phyloP scores from a whole-genome alignment of 2,888 invertebrate genomes.

The Chouioia cunea region DNA sequence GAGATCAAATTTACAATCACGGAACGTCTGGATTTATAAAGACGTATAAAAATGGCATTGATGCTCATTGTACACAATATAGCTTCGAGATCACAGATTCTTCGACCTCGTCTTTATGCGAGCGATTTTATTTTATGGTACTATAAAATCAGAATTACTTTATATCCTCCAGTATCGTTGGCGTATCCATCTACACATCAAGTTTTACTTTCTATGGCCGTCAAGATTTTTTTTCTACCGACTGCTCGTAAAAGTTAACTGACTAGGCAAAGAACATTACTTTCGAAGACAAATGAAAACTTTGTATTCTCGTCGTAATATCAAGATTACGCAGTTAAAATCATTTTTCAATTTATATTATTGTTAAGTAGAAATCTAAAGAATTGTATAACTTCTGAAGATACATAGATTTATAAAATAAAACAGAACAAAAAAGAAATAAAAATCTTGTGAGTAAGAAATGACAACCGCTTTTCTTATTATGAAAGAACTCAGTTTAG shows the following conservation, averaged over 20 bases:
- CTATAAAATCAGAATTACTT: conserved; percentile 32
- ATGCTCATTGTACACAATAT: background rate
- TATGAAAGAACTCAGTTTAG: too few relatives aligned
- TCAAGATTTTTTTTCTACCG: background rate
- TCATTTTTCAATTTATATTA: too few relatives aligned
- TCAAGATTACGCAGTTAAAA: too few relatives aligned
- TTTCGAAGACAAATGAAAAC: too few relatives aligned
- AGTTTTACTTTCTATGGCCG: conserved; percentile 6
- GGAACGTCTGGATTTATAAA: background rate
- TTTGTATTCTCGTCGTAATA: too few relatives aligned
- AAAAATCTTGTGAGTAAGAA: too few relatives aligned
- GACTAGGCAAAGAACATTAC: background rate
- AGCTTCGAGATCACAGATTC: conserved; percentile 19
- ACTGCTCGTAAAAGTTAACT: conserved; percentile 21
- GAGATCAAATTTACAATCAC: background rate
- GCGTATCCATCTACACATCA: background rate
- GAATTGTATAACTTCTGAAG: too few relatives aligned
- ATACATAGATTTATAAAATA: too few relatives aligned
- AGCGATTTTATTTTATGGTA: conserved; percentile 30
- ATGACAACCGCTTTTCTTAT: too few relatives aligned
- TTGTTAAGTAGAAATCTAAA: too few relatives aligned
- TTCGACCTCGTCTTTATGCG: conserved; percentile 28
- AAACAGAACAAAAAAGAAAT: too few relatives aligned
- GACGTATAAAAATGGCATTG: background rate
- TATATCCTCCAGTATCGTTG: conserved; percentile 15